Conservation (phyloP, 2,113 vertebrate genomes). For the Rhea pennata region DNA sequence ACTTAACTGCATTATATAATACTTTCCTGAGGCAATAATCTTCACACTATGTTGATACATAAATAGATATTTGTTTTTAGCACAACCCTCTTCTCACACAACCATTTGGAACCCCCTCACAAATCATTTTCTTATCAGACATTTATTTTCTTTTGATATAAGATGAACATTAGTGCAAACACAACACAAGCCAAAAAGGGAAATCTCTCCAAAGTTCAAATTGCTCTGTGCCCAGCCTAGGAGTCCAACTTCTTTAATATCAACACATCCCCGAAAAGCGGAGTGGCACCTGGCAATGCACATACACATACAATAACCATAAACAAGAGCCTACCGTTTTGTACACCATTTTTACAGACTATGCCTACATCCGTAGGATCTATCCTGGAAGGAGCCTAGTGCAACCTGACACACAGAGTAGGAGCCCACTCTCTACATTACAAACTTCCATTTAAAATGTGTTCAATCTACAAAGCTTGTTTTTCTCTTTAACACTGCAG, state of each 20-base stretch:
- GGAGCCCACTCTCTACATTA: not conserved
- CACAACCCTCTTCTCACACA: not conserved
- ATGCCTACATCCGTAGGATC: not conserved
- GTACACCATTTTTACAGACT: rapidly evolving
- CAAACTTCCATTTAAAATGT: not conserved
- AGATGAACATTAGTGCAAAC: not conserved
- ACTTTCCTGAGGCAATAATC: not conserved
- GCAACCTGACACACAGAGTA: not conserved
- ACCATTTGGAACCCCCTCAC: not conserved
- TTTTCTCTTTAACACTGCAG: not conserved
- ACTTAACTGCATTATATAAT: not conserved
- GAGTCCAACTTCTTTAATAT: not conserved
- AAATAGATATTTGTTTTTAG: slow-evolving; percentile 20
- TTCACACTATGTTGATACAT: not conserved
- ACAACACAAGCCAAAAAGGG: rapidly evolving
- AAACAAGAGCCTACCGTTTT: not conserved
- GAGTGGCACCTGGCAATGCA: not conserved
- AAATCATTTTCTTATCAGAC: not conserved
- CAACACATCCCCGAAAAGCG: not conserved
- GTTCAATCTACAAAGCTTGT: not conserved
- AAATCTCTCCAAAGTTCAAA: not conserved
- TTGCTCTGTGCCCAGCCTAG: not conserved
- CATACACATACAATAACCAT: not conserved
- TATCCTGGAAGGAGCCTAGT: not conserved
- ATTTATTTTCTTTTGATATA: not conserved